Evolutionary conservation across 2,113 vertebrate genomes (phyloP), one percentile per base, ranked within the genome.

Genomic region (Psilopsiagon aurifrons): DNA sequence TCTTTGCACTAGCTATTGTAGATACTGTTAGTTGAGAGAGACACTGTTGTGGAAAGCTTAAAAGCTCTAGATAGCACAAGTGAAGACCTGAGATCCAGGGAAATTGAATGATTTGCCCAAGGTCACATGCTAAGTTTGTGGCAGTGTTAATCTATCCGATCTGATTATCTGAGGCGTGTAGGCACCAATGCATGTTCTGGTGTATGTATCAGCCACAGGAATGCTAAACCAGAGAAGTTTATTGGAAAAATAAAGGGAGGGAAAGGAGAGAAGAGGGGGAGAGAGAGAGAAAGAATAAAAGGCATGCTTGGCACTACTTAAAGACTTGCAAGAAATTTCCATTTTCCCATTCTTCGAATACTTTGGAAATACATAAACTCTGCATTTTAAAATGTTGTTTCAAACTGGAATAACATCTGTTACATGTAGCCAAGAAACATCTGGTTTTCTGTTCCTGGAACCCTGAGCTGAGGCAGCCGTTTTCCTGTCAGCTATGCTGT

Each of bases 331-430:
- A 92, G 82, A 94, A 91, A 95, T 91, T 91, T 93, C 85, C 63
- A 46, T 71, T 85, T 88, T 95, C 47, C 29, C 71, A 83, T 96
- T 96, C 87, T 96, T 96, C 4, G 8, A 88, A 96, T 97, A 69
- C 47, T 91, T 95, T 75, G 51, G 29, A 90, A 95, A 90, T 75
- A 69, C 17, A 86, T 60, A 62, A 94, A 64, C 71, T 88, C 33
- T 94, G 62, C 51, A 44, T 94, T 94, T 95, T 90, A 64, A 94
- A 88, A 90, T 95, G 85, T 77, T 95, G 59, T 86, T 96, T 75
- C 64, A 88, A 64, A 88, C 87, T 92, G 78, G 78, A 97, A 83
- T 62, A 92, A 86, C 91, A 93, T 88, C 91, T 97, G 90, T 95
- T 94, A 75, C 78, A 71, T 29, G 68, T 29, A 87, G 87, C 83